Base-by-base conservation (phyloP, 2,113 vertebrate species). In the Tinamus guttatus region DNA sequence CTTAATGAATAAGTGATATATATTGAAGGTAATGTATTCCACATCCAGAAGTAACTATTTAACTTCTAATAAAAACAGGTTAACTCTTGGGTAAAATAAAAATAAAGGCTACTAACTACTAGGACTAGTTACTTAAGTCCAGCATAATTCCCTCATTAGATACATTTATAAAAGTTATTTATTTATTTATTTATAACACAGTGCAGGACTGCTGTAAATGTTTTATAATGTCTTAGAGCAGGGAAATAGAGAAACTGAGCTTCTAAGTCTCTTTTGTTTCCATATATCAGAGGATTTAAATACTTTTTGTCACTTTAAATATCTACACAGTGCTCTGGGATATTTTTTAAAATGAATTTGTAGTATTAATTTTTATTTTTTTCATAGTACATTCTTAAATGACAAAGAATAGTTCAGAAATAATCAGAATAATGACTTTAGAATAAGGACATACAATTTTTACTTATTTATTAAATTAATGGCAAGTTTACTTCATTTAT, bases 291-390 rank as follows among this genome's bases (percentile, higher is more conserved):
- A 68, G 73, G 41, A 59, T 21, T 92, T 73, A 68, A 21, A 59
- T 8, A 24, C 81, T 52, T 94, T 88, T 30, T 97, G 95, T 71
- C 85, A 82, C 38, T 87, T 93, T 87, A 96, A 93, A 80, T 94
- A 92, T 82, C 74, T 62, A 25, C 22, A 60, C 5, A 54, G 24
- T 74, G 60, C 69, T 86, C 43, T 43, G 43, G 14, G 14, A 14
- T 43, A 43, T 43, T 43, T 43, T 43, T 43, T 43, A 43, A 43
- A 43, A 13, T 14, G 13, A 43, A 43, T 43, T 43, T 43, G 13
- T 12, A 43, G 41, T 25, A 28, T 28, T 41, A 28, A 24, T 19
- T 36, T 11, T 40, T 38, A 38, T 62, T 36, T 25, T 32, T 81
- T 73, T 73, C 38, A 56, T 56, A 64, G n/a, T n/a, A 47, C 13